Base-by-base conservation (phyloP, 2,797 vertebrate genomes). In the Gastrophryne carolinensis region DNA sequence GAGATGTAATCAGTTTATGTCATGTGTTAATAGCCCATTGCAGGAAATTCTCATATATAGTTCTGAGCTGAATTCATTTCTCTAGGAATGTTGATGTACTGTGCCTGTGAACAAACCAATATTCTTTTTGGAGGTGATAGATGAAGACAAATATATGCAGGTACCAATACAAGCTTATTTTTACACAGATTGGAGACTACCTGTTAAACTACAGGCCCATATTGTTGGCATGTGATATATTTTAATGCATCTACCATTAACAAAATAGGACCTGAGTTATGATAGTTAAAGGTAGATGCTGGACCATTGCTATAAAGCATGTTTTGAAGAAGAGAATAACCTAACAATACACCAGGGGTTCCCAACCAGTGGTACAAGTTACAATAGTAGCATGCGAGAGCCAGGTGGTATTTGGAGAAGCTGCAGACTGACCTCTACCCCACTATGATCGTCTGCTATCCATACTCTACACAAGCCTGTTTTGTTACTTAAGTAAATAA, bases 1-100 rank as follows among this genome's bases (percentile, higher is more conserved):
- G 81, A 87, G 82, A 68, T 86, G 82, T 82, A 81, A 90, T 91
- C 89, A 83, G 87, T 91, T 89, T 87, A 79, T 89, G 86, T 89
- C 87, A 88, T 86, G 80, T 78, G 82, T 83, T 89, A 91, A 91
- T 88, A 82, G 81, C 80, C 74, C 63, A 87, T 86, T 87, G 78
- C 86, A 85, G 87, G 87, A 87, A 88, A 84, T 86, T 86, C 86
- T 84, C 87, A 79, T 85, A 83, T 80, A 81, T 67, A 30, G 87
- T 87, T 75, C 81, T 78, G 80, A 83, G 84, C 68, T 0, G 47
- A 83, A 79, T 79, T 87, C 85, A 39, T 91, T 90, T 90, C 82
- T 91, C 89, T 86, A 83, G 68, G 72, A 82, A 81, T 86, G 85
- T 88, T 86, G 88, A 87, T 87, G 81, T 86, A 82, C 79, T 84